Evolutionary conservation across 1,140 invertebrate species (phyloP).

Genomic region (Orchesella cincta): DNA sequence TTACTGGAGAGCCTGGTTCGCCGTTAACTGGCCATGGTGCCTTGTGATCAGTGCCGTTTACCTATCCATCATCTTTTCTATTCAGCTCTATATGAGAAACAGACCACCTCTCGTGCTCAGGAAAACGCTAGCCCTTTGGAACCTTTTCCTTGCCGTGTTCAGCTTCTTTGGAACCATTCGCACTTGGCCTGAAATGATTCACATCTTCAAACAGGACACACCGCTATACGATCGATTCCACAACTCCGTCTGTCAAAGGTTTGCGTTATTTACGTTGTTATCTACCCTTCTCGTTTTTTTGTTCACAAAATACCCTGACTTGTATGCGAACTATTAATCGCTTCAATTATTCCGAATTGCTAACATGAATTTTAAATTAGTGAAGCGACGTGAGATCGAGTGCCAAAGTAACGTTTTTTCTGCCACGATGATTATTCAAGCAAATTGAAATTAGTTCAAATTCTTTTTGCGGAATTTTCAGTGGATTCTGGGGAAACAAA

Average conservation of each 20-base stretch:
- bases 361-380: too few species aligned
- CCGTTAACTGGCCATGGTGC: slow-evolving; percentile 35
- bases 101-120: slow-evolving; percentile 65
- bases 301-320: too few species aligned
- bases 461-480: too few species aligned
- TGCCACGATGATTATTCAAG: too few species aligned
- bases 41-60: slow-evolving; percentile 40
- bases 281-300: too few species aligned
- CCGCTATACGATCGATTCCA: slow-evolving; percentile 39
- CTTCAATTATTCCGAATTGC: too few species aligned
- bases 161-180: slow-evolving; percentile 71
- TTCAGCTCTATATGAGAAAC: slow-evolving; percentile 40
- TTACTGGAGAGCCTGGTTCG: slow-evolving; percentile 43
- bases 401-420: too few species aligned
- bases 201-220: slow-evolving; percentile 39
- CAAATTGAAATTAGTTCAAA: too few species aligned
- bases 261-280: too few species aligned
- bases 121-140: slow-evolving; percentile 85
- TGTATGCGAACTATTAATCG: too few species aligned
- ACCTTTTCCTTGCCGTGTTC: slow-evolving; percentile 87
- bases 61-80: slow-evolving; percentile 37
- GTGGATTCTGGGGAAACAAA: too few species aligned
- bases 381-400: too few species aligned
- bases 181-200: slow-evolving; percentile 47
- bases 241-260: slow-evolving; percentile 45